Evolutionary conservation across 2,797 vertebrate species (phyloP), one percentile per base, ranked within the genome.

Genomic region (Thalassophryne amazonica): DNA sequence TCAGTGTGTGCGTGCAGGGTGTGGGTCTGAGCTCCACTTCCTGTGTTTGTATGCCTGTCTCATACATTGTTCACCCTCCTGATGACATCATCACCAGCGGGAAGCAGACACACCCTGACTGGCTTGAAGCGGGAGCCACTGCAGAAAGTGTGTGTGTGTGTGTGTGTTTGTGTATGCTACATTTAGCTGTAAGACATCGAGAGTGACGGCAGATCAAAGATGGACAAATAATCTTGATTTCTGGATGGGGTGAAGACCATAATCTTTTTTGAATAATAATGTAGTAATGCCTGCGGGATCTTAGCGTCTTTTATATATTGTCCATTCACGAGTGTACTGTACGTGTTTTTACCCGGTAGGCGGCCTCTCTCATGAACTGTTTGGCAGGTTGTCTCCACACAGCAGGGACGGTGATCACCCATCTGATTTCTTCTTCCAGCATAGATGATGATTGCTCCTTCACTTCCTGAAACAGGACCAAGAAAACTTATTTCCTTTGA

Each of bases 341-440:
- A n/a, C n/a, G 37, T 39, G 16, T 13, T 25, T 86, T 73, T 77
- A 95, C 96, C 93, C 93, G 76, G 76, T 97, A 98, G 25, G 95
- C 93, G 0, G 96, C 96, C 54, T 98, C 95, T 67, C 96, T 79
- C 96, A 98, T 98, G 83, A 98, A 97, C 85, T 98, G 95, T 78
- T 98, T 98, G 82, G 96, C 96, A 0, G 96, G 95, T 67, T 97
- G 96, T 76, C 93, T 93, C 96, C 96, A 98, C 68, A 98, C 95
- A 11, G 96, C 95, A 0, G 96, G 96, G n/a, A 98, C 96, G 0
- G 96, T 98, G 79, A 98, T 88, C 16, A 98, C 95, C 96, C 96
- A 98, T 69, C 96, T 84, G 63, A 98, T 83, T 27, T 92, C 86
- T 0, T 85, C 81, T 61, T 93, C 89, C 0, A 91, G 74, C 36